A percentile compares a stretch with the other conserved stretches of the same genome.
Evolutionary conservation across 2,797 vertebrate genomes (phyloP).

Genomic region (Darevskia nairensis): DNA sequence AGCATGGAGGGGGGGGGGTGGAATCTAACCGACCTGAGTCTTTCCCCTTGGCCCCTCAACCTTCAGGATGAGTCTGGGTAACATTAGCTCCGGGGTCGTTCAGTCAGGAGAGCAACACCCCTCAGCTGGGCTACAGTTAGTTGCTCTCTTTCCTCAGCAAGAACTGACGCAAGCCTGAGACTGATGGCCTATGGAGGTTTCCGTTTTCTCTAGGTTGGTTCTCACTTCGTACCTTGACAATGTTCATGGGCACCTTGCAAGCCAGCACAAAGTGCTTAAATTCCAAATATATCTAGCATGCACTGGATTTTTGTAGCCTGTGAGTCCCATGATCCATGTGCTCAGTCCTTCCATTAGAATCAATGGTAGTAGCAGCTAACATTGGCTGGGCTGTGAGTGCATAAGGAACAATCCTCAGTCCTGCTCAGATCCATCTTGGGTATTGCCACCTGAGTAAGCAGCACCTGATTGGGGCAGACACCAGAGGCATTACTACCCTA

Average conservation of each 20-base stretch:
- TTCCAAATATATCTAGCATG: background rate
- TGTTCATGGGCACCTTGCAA: background rate
- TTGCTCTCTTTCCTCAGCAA: background rate
- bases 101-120: background rate
- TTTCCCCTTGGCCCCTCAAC: background rate
- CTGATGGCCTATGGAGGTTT: background rate
- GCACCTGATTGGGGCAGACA: background rate
- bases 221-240: background rate
- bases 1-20: background rate
- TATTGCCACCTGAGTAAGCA: background rate
- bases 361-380: background rate
- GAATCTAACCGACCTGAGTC: background rate
- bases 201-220: background rate
- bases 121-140: background rate
- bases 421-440: too few species aligned
- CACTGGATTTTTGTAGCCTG: background rate
- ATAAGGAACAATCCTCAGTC: background rate
- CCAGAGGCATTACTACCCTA: too few species aligned
- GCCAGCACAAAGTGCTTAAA: background rate
- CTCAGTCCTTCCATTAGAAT: background rate
- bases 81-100: background rate
- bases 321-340: background rate
- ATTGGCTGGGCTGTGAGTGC: background rate
- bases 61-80: background rate
- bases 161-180: background rate